These are phyloP conservation scores for Nothocercus nigrocapillus DNA, from an alignment of 2,113 vertebrate species.

Conservation along the genomic window DNA sequence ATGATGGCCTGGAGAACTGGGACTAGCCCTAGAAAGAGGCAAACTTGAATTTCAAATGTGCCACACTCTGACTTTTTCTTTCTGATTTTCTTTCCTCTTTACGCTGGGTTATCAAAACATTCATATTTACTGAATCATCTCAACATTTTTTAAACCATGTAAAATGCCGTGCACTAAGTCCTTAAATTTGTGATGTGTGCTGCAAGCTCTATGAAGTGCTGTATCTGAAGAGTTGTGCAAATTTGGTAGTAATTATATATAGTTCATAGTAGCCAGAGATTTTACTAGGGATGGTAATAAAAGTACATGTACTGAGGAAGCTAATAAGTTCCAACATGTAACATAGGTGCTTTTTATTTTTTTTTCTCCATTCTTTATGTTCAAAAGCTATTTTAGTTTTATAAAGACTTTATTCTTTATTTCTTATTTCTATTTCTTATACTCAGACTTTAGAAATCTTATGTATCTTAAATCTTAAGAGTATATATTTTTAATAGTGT, in stretches of 20 bases:
- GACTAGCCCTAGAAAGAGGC: background rate
- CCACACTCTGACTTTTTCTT: background rate
- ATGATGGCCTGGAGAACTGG: background rate
- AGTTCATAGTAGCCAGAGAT: background rate
- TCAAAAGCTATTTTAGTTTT: background rate
- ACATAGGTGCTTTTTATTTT: no score
- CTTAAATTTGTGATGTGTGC: background rate
- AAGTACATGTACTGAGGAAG: background rate
- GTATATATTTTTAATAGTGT: background rate
- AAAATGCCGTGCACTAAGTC: background rate
- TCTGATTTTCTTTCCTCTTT: background rate
- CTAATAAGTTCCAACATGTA: background rate
- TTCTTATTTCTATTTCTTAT: background rate
- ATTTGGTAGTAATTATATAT: background rate
- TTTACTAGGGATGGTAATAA: background rate
- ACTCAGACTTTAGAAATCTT: background rate
- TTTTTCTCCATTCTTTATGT: background rate
- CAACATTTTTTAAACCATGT: background rate
- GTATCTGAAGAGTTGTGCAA: background rate
- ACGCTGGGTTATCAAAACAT: background rate
- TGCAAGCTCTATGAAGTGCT: background rate
- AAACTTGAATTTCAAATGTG: background rate
- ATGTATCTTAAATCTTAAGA: rapidly evolving
- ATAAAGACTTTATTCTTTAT: background rate
- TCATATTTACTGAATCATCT: background rate